phyloP scores from a whole-genome alignment of 2,113 vertebrate genomes.

The Lutjanus erythropterus region DNA sequence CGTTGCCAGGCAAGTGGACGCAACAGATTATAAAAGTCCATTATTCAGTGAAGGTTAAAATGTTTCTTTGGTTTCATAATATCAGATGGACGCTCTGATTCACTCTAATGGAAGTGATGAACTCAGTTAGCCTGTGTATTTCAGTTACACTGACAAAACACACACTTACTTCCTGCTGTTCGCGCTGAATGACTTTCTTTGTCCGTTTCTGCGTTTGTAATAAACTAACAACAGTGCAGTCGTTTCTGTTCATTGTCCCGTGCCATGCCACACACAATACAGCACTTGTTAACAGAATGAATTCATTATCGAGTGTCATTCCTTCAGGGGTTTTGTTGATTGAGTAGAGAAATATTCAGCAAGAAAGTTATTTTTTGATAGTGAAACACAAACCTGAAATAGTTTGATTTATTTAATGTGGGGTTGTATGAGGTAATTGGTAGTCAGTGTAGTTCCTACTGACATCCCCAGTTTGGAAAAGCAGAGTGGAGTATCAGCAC shows the following conservation, averaged over 20 bases:
- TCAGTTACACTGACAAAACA: neutral
- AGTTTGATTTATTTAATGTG: no score
- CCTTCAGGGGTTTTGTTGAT: slow-evolving; percentile 23
- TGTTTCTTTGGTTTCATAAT: slow-evolving; percentile 13
- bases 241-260: neutral
- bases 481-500: no score
- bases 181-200: neutral
- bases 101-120: neutral
- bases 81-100: neutral
- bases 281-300: neutral
- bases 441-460: no score
- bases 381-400: no score
- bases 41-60: slow-evolving; percentile 26
- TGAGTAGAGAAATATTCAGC: neutral
- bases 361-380: slow-evolving; percentile 4
- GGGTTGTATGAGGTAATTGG: no score
- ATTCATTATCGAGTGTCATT: neutral
- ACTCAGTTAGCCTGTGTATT: slow-evolving; percentile 4
- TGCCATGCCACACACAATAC: neutral
- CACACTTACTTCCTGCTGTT: slow-evolving; percentile 9
- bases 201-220: neutral
- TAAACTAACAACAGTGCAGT: neutral
- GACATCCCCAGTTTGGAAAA: no score
- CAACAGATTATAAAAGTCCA: neutral
- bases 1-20: slow-evolving; percentile 15